Evolutionary conservation across 2,888 invertebrate genomes (phyloP).

Genomic region (Rhorus exstirpatorius): DNA sequence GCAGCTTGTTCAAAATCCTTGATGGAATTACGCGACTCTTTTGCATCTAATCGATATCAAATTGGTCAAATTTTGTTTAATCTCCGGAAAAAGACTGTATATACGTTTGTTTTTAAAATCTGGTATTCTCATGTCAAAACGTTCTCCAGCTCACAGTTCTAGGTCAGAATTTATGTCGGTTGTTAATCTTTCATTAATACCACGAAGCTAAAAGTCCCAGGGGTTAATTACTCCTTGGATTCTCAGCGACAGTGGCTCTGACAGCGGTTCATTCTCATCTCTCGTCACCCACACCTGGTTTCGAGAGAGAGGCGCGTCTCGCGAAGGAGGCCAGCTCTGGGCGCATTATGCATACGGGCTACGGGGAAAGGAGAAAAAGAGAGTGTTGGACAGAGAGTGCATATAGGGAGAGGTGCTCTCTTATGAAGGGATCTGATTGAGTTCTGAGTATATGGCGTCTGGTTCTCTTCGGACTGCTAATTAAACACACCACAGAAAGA

Average conservation of each 20-base stretch:
- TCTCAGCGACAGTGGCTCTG: conserved; percentile 32
- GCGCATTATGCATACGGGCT: conserved; percentile 83
- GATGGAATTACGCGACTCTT: no score
- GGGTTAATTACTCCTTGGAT: conserved; percentile 64
- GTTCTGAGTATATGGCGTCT: conserved; percentile 85
- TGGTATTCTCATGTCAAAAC: no score
- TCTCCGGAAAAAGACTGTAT: no score
- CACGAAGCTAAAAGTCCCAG: conserved; percentile 49
- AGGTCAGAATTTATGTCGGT: no score
- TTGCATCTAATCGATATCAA: no score
- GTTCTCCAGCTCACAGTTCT: no score
- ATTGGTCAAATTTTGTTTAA: no score
- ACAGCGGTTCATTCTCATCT: conserved; percentile 44
- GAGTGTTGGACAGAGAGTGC: conserved; percentile 45
- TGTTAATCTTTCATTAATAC: conserved; percentile 27
- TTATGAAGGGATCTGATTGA: conserved; percentile 86
- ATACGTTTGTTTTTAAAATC: no score
- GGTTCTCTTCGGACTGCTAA: conserved; percentile 84
- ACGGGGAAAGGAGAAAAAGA: conserved; percentile 44
- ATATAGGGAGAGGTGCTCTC: conserved; percentile 72
- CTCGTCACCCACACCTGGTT: conserved; percentile 68
- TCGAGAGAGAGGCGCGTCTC: conserved; percentile 33
- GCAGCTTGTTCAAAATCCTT: no score
- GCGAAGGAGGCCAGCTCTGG: conserved; percentile 13
- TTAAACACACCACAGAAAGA: conserved; percentile 82